phyloP scores from a whole-genome alignment of 1,140 invertebrate genomes.

The Argopecten irradians region DNA sequence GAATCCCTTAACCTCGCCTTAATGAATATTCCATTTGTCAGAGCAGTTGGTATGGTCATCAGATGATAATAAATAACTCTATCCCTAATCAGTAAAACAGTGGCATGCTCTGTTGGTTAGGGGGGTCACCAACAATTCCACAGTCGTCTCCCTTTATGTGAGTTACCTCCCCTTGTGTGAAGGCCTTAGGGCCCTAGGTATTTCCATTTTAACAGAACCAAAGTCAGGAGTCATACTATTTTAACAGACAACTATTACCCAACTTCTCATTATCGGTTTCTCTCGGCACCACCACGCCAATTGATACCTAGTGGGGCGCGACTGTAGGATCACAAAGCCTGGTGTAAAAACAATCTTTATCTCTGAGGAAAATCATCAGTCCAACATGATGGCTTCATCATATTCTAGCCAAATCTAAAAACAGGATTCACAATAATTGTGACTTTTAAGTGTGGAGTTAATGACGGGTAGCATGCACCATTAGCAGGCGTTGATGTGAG shows the following conservation, averaged over 20 bases:
- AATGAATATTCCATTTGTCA: neutral
- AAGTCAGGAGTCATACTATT: neutral
- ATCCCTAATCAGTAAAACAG: slow-evolving; percentile 10
- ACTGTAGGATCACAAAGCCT: neutral
- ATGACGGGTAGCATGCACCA: neutral
- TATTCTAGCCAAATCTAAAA: neutral
- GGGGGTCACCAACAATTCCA: too few species aligned
- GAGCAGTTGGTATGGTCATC: neutral
- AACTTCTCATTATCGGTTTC: neutral
- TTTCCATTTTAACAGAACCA: neutral
- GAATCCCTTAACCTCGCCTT: neutral
- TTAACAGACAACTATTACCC: neutral
- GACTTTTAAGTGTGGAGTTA: neutral
- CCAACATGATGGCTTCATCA: neutral
- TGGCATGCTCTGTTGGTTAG: neutral
- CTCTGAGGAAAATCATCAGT: neutral
- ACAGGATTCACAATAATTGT: neutral
- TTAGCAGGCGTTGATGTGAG: neutral
- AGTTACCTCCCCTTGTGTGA: neutral
- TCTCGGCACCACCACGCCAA: neutral
- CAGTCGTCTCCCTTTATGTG: neutral
- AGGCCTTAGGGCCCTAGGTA: neutral
- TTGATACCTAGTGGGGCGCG: neutral
- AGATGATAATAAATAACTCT: neutral
- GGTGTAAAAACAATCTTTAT: neutral